Percentiles rank a stretch among this genome's conserved stretches.
These are phyloP conservation scores for Agrenia bidenticulata DNA, from an alignment of 2,888 invertebrate genomes.

Conservation along the genomic window DNA sequence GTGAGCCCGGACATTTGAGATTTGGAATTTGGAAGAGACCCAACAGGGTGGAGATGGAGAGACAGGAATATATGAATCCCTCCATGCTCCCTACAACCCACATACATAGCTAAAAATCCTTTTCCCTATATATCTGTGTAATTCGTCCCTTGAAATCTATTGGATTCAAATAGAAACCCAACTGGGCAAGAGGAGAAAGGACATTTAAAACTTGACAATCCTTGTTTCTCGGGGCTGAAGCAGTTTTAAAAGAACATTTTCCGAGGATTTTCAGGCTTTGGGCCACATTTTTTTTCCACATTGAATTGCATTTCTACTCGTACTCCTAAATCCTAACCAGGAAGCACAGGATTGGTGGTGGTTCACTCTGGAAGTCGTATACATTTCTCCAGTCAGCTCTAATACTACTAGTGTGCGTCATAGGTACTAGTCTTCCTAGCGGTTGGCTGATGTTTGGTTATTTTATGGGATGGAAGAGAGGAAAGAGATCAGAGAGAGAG, in stretches of 20 bases:
- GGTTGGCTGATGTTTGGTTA: slow-evolving; percentile 7
- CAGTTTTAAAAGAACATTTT: slow-evolving; percentile 7
- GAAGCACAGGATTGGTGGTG: too few relatives aligned
- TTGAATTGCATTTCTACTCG: neutral
- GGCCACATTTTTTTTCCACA: neutral
- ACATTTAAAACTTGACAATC: slow-evolving; percentile 10
- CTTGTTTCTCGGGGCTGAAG: neutral
- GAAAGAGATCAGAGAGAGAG: slow-evolving; percentile 3
- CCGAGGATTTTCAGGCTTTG: slow-evolving; percentile 6
- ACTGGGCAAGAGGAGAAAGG: neutral
- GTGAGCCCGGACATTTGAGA: slow-evolving; percentile 8
- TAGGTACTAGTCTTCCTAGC: neutral
- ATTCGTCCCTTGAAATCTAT: too few relatives aligned
- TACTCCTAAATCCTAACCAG: neutral
- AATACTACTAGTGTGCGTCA: too few relatives aligned
- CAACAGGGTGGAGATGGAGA: neutral
- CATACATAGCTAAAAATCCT: too few relatives aligned
- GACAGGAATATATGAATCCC: too few relatives aligned
- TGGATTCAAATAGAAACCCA: too few relatives aligned
- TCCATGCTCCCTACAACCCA: too few relatives aligned
- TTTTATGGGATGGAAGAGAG: slow-evolving; percentile 10
- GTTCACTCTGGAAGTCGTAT: too few relatives aligned
- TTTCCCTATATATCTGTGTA: too few relatives aligned
- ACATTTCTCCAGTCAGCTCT: neutral
- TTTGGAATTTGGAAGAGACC: slow-evolving; percentile 9